Evolutionary conservation across 2,113 vertebrate genomes (phyloP), one percentile per base, ranked within the genome.

Genomic region (Bubo blakistoni): DNA sequence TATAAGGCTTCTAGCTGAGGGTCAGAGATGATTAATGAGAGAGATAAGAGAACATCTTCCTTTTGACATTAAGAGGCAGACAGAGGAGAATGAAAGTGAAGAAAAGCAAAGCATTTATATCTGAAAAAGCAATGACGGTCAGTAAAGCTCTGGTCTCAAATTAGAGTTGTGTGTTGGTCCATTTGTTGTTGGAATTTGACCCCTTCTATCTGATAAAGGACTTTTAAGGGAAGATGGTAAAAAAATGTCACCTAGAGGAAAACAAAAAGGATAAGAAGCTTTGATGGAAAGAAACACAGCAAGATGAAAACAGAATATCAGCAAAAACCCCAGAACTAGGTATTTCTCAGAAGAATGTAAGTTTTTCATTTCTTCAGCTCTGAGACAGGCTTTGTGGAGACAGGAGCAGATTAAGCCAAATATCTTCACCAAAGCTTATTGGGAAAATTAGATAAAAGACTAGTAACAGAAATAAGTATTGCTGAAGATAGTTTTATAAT

Each of bases 21-120:
- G 49, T 91, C 91, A 91, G 90, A 90, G 59, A 87, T 94, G 95
- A 95, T 90, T 96, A 97, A 97, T 92, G 86, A 88, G 65, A 79
- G 29, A 96, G 95, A 94, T 93, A 96, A 94, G 63, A 91, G 82
- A 91, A 88, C 52, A 96, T 94, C 83, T 90, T 86, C 79, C 42
- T 96, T 92, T 82, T 80, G 81, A 95, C 85, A 72, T 81, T 71
- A 80, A 80, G 57, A 78, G 63, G n/a, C 88, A 94, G 62, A 57
- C 10, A 79, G 87, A 81, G 72, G 47, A 80, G 73, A 92, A 81
- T 59, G 65, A 94, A 94, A 94, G 38, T 76, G 57, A 92, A 81
- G 47, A n/a, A 83, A 94, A 95, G 52, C 52, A 51, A 89, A 84
- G 79, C 66, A 57, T 83, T 83, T 91, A 15, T 92, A 62, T 58